Evolutionary conservation across 2,888 invertebrate genomes (phyloP).

Genomic region (Drosophila nigricruria): DNA sequence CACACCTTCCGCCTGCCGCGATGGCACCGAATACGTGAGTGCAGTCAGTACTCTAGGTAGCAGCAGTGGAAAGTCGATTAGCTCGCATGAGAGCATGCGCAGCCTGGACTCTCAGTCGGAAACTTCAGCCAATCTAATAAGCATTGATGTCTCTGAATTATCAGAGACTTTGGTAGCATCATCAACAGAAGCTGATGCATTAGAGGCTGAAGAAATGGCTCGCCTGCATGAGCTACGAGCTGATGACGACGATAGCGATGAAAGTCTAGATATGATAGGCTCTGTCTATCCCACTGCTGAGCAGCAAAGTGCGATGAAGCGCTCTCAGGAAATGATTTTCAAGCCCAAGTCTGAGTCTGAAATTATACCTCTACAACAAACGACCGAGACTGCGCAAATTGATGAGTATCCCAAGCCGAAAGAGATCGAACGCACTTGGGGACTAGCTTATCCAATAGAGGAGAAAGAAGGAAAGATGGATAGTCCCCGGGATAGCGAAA

Average conservation of each 20-base stretch:
- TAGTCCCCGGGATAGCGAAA: slow-evolving; percentile 70
- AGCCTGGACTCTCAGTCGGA: slow-evolving; percentile 92
- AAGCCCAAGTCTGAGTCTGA: slow-evolving; percentile 87
- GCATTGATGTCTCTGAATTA: slow-evolving; percentile 95
- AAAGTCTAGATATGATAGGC: slow-evolving; percentile 85
- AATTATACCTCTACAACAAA: slow-evolving; percentile 79
- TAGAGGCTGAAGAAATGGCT: slow-evolving; percentile 86
- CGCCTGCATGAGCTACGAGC: slow-evolving; percentile 88
- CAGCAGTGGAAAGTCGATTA: slow-evolving; percentile 86
- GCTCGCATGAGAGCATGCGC: slow-evolving; percentile 95
- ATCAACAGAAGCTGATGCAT: slow-evolving; percentile 89
- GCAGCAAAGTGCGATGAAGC: slow-evolving; percentile 90
- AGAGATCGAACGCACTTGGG: slow-evolving; percentile 81
- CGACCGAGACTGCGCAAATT: slow-evolving; percentile 46
- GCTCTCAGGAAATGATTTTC: slow-evolving; percentile 96
- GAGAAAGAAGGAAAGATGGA: slow-evolving; percentile 81
- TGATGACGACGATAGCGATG: slow-evolving; percentile 86
- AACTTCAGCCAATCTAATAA: slow-evolving; percentile 94
- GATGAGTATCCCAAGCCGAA: slow-evolving; percentile 73
- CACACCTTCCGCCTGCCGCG: slow-evolving; percentile 90
- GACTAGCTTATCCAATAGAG: slow-evolving; percentile 80
- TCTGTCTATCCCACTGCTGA: slow-evolving; percentile 68
- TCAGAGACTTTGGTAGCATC: slow-evolving; percentile 97
- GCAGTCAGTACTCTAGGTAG: slow-evolving; percentile 91
- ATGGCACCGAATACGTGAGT: slow-evolving; percentile 94